Percentiles rank a stretch among this genome's conserved stretches.
phyloP scores from a whole-genome alignment of 2,888 invertebrate species.

The Nomada ruficornis region DNA sequence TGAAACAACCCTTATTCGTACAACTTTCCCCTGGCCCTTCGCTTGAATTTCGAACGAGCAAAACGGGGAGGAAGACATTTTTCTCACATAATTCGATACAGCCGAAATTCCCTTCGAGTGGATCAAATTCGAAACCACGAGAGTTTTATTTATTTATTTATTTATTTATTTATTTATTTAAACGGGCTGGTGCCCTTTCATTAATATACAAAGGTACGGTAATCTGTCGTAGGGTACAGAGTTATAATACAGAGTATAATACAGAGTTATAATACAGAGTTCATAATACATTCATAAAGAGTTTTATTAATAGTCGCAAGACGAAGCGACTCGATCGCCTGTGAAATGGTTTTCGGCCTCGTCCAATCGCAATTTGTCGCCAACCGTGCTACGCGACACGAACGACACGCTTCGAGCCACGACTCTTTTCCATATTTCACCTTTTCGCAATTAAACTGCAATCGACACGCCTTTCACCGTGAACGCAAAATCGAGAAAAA shows the following conservation, averaged over 20 bases:
- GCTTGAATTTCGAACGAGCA: too few relatives aligned
- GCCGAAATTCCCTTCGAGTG: conserved; percentile 17
- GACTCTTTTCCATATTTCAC: conserved; percentile 57
- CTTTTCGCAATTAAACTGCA: conserved; percentile 58
- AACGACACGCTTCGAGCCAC: conserved; percentile 33
- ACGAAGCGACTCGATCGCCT: conserved; percentile 48
- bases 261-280: too few relatives aligned
- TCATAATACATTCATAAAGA: too few relatives aligned
- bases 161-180: too few relatives aligned
- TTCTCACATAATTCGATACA: neutral
- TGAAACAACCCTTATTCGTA: too few relatives aligned
- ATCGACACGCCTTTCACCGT: conserved; percentile 55
- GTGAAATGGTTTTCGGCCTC: conserved; percentile 19
- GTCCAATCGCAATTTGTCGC: conserved; percentile 53
- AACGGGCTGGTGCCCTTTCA: too few relatives aligned
- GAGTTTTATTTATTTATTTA: conserved; percentile 53
- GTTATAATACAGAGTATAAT: too few relatives aligned
- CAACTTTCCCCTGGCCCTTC: too few relatives aligned
- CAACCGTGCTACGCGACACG: conserved; percentile 22
- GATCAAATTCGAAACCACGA: conserved; percentile 31
- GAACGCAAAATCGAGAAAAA: conserved; percentile 41
- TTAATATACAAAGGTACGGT: too few relatives aligned
- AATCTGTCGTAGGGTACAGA: too few relatives aligned
- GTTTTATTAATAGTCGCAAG: conserved; percentile 54
- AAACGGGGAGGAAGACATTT: neutral